A percentile compares a stretch with the other conserved stretches of the same genome.
Evolutionary conservation across 2,113 vertebrate genomes (phyloP).

Genomic region (Cryptomyrus ogoouensis): DNA sequence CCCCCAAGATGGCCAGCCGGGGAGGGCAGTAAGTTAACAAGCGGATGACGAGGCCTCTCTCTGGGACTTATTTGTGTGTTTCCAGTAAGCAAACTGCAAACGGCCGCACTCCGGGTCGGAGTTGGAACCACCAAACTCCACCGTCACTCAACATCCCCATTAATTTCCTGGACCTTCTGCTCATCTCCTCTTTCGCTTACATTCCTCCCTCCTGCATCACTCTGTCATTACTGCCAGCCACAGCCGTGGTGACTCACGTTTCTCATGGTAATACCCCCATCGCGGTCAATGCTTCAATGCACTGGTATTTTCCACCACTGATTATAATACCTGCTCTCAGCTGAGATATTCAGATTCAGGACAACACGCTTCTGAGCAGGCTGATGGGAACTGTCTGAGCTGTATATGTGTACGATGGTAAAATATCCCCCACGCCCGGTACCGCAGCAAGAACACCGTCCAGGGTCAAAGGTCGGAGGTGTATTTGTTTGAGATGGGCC

Average conservation of each 20-base stretch:
- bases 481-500: background rate
- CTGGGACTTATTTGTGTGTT: slow-evolving; percentile 5
- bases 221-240: background rate
- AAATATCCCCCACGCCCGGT: background rate
- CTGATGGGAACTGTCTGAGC: background rate
- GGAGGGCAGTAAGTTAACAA: background rate
- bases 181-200: background rate
- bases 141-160: background rate
- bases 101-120: too few species aligned
- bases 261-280: background rate
- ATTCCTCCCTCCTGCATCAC: background rate
- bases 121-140: background rate
- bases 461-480: background rate
- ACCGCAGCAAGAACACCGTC: background rate
- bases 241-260: background rate
- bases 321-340: background rate
- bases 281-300: background rate
- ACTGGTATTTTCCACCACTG: background rate
- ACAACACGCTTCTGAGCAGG: background rate
- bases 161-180: background rate
- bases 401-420: background rate
- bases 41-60: slow-evolving; percentile 9
- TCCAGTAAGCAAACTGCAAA: background rate
- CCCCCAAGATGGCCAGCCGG: background rate
- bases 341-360: background rate